A percentile compares a stretch with the other conserved stretches of the same genome.
Conservation (phyloP, 30 jellyfish, hydroid and myxozoan genomes). For the Sanderia malayensis region DNA sequence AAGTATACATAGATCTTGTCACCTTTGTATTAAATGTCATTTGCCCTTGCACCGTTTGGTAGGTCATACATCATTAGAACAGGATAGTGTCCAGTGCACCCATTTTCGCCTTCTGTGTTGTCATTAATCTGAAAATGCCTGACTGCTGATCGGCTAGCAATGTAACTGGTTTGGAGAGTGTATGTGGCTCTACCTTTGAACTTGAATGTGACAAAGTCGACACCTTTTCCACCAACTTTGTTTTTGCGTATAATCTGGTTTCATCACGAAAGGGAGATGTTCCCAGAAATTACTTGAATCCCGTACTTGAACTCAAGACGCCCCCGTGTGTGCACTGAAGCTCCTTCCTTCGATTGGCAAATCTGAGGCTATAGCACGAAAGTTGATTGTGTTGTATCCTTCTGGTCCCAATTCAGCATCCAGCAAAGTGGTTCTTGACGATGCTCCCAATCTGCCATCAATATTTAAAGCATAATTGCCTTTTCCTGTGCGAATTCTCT, state of each 20-base stretch:
- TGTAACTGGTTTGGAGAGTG: neutral
- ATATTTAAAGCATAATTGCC: slow-evolving; percentile 53
- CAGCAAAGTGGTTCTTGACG: neutral
- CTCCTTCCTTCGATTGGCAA: neutral
- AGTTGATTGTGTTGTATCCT: slow-evolving; percentile 30
- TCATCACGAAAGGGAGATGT: slow-evolving; percentile 1
- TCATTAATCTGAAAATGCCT: slow-evolving; percentile 30
- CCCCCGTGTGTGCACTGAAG: slow-evolving; percentile 18
- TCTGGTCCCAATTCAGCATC: slow-evolving; percentile 38
- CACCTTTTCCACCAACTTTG: slow-evolving; percentile 7
- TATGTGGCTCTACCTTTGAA: slow-evolving; percentile 13
- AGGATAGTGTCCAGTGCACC: slow-evolving; percentile 10
- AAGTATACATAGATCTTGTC: slow-evolving; percentile 7
- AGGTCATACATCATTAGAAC: neutral
- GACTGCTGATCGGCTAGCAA: neutral
- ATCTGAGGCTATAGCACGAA: neutral
- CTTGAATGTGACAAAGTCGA: slow-evolving; percentile 17
- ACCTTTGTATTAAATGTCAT: slow-evolving; percentile 9
- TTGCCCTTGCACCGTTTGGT: neutral
- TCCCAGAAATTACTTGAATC: slow-evolving; percentile 3
- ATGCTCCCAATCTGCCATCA: slow-evolving; percentile 21
- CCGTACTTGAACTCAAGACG: slow-evolving; percentile 3
- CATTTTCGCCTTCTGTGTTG: slow-evolving; percentile 13
- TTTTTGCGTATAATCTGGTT: slow-evolving; percentile 7
- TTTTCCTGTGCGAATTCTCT: slow-evolving; percentile 8